These are phyloP conservation scores for Macaria notata DNA, from an alignment of 2,888 invertebrate genomes.

Conservation along the genomic window DNA sequence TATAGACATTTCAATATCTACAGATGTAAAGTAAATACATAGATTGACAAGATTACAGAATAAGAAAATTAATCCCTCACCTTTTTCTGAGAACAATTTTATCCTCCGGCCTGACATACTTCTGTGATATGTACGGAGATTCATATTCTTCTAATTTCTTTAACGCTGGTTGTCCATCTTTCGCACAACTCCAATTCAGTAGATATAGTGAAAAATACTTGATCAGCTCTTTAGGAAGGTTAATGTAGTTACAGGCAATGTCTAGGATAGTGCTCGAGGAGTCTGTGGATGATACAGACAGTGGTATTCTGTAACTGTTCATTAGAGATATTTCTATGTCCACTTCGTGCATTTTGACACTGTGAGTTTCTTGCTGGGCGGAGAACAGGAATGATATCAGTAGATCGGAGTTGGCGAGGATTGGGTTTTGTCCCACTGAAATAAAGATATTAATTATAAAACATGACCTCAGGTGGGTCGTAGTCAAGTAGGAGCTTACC, in stretches of 20 bases:
- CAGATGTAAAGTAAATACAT: too few species aligned
- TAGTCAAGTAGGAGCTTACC: too few species aligned
- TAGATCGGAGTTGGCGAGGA: constrained; percentile 89
- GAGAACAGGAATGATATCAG: constrained; percentile 93
- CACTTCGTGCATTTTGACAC: constrained; percentile 85
- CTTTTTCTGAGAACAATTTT: constrained; percentile 94
- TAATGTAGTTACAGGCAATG: constrained; percentile 91
- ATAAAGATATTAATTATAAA: constrained; percentile 29
- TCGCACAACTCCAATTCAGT: constrained; percentile 89
- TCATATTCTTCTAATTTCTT: constrained; percentile 98
- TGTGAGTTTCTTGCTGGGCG: constrained; percentile 94
- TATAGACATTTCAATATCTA: too few species aligned
- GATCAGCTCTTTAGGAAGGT: constrained; percentile 89
- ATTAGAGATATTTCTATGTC: constrained; percentile 91
- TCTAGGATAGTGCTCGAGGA: constrained; percentile 92
- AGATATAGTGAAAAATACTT: constrained; percentile 96
- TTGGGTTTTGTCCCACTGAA: constrained; percentile 93
- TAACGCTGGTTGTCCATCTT: constrained; percentile 87
- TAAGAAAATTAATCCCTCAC: constrained; percentile 58
- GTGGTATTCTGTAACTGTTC: constrained; percentile 92
- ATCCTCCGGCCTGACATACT: constrained; percentile 87
- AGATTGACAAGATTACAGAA: too few species aligned
- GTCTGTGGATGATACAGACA: constrained; percentile 91
- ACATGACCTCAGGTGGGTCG: too few species aligned
- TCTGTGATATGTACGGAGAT: constrained; percentile 96